Conservation (phyloP, 2,888 invertebrate genomes). For the Deroplatys truncata region DNA sequence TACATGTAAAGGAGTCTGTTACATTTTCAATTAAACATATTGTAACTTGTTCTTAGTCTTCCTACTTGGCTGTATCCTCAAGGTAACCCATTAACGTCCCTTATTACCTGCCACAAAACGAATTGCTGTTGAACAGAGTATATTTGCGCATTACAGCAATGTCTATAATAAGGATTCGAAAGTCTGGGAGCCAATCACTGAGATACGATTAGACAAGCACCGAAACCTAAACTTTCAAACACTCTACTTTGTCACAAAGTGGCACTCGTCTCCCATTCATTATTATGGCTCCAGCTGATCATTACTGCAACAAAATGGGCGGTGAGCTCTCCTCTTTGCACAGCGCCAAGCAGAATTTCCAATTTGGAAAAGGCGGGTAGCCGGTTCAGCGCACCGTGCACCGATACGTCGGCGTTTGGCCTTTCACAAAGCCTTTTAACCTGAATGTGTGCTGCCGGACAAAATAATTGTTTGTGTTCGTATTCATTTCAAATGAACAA, state of each 20-base stretch:
- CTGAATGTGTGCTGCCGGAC: neutral
- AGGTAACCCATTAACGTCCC: no score
- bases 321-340: neutral
- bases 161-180: no score
- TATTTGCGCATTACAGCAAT: no score
- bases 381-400: neutral
- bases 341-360: neutral
- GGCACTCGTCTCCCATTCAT: neutral
- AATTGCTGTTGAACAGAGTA: no score
- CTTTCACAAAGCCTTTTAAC: neutral
- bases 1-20: no score
- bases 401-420: neutral
- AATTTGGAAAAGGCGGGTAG: neutral
- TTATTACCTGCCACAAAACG: no score
- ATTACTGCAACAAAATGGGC: neutral
- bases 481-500: neutral
- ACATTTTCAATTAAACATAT: no score
- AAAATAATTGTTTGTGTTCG: neutral
- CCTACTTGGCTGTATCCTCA: no score
- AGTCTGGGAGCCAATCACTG: no score
- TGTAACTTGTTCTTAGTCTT: no score
- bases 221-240: neutral
- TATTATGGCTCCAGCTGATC: neutral
- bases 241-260: neutral
- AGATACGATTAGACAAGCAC: no score